Conservation (phyloP, 2,113 vertebrate genomes). For the Microtus ochrogaster region DNA sequence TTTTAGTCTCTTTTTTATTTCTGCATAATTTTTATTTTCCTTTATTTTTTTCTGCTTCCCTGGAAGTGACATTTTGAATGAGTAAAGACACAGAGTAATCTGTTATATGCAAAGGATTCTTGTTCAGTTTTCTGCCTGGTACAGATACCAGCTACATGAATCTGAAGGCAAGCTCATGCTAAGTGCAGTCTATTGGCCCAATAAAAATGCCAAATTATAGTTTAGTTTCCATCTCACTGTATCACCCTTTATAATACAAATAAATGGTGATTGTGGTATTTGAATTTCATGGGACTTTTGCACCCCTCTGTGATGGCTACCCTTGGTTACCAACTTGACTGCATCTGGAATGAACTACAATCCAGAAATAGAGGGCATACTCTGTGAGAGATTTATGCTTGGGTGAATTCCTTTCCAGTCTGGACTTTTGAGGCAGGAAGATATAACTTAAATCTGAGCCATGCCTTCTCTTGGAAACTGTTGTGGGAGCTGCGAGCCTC, state of each 20-base stretch:
- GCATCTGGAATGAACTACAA: background rate
- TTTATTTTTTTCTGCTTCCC: background rate
- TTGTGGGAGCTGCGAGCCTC: too few species aligned
- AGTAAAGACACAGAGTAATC: background rate
- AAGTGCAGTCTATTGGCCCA: background rate
- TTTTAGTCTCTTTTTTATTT: background rate
- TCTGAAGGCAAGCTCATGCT: background rate
- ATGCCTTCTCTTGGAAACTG: background rate
- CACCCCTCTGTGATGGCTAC: background rate
- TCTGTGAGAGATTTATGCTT: background rate
- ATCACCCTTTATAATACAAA: background rate
- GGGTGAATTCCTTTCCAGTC: background rate
- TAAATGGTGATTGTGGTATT: background rate
- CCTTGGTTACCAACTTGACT: background rate
- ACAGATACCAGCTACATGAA: background rate
- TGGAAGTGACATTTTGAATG: background rate
- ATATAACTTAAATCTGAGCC: background rate
- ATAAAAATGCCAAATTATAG: background rate
- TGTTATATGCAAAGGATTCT: background rate
- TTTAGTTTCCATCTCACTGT: conserved; percentile 19
- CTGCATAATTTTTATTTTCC: background rate
- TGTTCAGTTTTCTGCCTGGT: background rate
- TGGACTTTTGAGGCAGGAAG: background rate
- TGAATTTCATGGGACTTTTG: background rate
- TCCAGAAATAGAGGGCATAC: background rate